Conservation (phyloP, 2,888 invertebrate genomes). For the Protonemura montana region DNA sequence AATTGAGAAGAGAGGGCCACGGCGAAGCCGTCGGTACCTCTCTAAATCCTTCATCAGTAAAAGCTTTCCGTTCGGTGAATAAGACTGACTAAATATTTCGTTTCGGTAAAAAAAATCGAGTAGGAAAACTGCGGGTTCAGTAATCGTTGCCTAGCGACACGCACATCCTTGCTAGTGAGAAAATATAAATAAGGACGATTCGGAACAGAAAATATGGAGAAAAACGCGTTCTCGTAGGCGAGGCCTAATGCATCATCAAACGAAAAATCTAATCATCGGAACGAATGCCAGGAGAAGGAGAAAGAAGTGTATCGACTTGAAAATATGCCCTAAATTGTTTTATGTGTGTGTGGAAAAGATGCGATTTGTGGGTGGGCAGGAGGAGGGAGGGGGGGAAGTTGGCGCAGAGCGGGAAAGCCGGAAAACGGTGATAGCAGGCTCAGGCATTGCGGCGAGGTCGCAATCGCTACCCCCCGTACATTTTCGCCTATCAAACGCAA, state of each 20-base stretch:
- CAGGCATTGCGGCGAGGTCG: background rate
- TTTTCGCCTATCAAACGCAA: background rate
- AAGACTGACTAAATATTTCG: background rate
- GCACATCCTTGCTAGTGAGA: background rate
- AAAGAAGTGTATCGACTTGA: background rate
- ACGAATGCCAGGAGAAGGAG: background rate
- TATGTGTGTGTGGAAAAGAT: background rate
- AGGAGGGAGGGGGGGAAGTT: background rate
- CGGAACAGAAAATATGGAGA: background rate
- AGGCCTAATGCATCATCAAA: background rate
- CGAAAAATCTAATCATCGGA: background rate
- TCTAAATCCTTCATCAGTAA: background rate
- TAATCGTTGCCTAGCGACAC: background rate
- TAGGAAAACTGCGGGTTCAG: background rate
- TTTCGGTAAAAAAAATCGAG: constrained; percentile 3
- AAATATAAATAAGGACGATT: background rate
- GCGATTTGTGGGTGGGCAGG: background rate
- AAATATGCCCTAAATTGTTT: background rate
- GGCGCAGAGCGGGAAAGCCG: background rate
- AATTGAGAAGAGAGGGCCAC: background rate
- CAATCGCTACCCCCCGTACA: background rate
- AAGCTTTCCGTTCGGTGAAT: background rate
- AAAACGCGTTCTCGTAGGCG: background rate
- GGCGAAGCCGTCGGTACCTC: background rate
- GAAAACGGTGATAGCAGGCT: background rate